Percentiles rank a stretch among this genome's conserved stretches.
Conservation (phyloP, 2,888 invertebrate species). For the Helobdella robusta region DNA sequence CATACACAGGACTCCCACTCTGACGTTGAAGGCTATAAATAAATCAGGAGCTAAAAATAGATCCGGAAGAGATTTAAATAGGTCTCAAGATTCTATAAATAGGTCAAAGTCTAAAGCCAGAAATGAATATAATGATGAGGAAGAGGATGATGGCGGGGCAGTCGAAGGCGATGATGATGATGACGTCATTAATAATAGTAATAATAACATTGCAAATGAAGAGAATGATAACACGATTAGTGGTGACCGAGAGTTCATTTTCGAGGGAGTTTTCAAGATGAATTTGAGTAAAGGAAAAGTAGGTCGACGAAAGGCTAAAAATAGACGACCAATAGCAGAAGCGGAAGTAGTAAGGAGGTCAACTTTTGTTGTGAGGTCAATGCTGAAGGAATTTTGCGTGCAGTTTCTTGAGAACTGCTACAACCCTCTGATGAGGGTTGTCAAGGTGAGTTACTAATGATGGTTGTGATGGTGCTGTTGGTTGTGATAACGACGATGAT, state of each 20-base stretch:
- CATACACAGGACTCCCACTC: slow-evolving; percentile 8
- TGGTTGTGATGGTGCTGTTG: background rate
- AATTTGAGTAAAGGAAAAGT: slow-evolving; percentile 5
- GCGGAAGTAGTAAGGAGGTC: slow-evolving; percentile 64
- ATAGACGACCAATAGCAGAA: slow-evolving; percentile 62
- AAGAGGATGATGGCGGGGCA: background rate
- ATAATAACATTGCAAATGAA: too few relatives aligned
- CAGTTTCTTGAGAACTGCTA: slow-evolving; percentile 85
- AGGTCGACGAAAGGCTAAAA: slow-evolving; percentile 64
- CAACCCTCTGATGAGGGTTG: slow-evolving; percentile 79
- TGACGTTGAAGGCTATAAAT: slow-evolving; percentile 36
- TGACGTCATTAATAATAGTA: too few relatives aligned
- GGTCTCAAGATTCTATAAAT: too few relatives aligned
- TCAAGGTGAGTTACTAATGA: slow-evolving; percentile 56
- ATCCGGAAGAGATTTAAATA: background rate
- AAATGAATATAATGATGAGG: background rate
- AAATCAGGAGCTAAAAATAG: background rate
- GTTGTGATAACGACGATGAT: background rate
- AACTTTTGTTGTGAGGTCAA: slow-evolving; percentile 70
- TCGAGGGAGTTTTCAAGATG: background rate
- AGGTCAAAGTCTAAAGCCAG: too few relatives aligned
- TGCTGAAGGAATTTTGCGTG: slow-evolving; percentile 80
- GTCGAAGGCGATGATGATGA: slow-evolving; percentile 5
- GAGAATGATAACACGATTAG: background rate
- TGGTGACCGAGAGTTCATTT: background rate